Evolutionary conservation across 2,888 invertebrate species (phyloP).

Genomic region (Athalia cordata): DNA sequence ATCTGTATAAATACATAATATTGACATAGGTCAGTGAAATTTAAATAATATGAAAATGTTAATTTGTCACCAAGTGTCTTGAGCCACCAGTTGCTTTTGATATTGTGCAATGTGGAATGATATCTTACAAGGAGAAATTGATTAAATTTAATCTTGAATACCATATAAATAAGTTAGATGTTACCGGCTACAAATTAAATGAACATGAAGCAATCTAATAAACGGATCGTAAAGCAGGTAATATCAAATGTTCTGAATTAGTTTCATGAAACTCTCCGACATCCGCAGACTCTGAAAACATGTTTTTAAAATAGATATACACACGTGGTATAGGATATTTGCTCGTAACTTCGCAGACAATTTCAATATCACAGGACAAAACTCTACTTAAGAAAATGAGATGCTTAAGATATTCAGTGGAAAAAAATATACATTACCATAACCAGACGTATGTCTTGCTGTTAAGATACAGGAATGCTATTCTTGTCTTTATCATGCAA

Average conservation of each 20-base stretch:
- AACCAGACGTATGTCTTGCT: background rate
- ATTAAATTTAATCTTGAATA: background rate
- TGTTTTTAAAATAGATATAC: slow-evolving; percentile 2
- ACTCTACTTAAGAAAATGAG: background rate
- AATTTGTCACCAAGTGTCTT: slow-evolving; percentile 16
- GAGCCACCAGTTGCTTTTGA: background rate
- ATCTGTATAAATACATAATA: slow-evolving; percentile 25
- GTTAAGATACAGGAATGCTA: background rate
- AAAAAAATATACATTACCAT: background rate
- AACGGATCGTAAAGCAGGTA: slow-evolving; percentile 54
- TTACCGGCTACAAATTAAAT: slow-evolving; percentile 32
- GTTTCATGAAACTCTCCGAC: background rate
- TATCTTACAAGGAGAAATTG: background rate
- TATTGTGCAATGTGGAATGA: slow-evolving; percentile 11
- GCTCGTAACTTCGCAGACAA: background rate
- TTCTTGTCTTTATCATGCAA: slow-evolving; percentile 14
- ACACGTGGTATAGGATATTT: background rate
- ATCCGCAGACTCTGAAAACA: background rate
- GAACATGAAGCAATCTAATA: slow-evolving; percentile 50
- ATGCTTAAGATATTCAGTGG: background rate
- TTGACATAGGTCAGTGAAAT: slow-evolving; percentile 25
- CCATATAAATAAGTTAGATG: slow-evolving; percentile 5
- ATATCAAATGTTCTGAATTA: slow-evolving; percentile 21
- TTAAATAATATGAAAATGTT: slow-evolving; percentile 7
- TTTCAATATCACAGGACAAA: background rate